These are phyloP conservation scores for Procambarus virginalis DNA, from an alignment of 1,140 invertebrate genomes.

Conservation along the genomic window DNA sequence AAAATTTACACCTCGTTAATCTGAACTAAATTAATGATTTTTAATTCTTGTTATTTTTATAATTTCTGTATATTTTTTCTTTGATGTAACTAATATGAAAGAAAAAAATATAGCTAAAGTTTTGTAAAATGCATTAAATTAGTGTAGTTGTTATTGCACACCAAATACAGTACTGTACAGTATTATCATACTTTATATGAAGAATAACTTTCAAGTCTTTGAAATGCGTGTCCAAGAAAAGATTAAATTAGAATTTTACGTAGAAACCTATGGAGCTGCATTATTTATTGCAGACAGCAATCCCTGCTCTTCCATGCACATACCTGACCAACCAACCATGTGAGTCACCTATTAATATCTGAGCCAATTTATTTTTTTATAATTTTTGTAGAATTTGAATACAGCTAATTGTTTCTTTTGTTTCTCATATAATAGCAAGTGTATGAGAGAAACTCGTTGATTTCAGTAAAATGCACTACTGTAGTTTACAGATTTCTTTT, in stretches of 20 bases:
- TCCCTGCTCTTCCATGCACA: conserved; percentile 17
- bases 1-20: not conserved
- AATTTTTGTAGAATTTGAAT: conserved; percentile 17
- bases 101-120: no score
- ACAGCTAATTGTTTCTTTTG: not conserved
- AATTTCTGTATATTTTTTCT: not conserved
- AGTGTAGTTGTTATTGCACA: no score
- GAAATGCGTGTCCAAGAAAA: no score
- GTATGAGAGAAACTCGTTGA: conserved; percentile 12
- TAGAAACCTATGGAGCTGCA: not conserved
- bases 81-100: no score
- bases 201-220: no score
- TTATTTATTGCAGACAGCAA: not conserved
- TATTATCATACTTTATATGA: no score
- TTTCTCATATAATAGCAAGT: conserved; percentile 9
- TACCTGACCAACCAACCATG: conserved; percentile 3
- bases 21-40: not conserved
- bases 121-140: no score
- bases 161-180: no score
- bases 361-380: conserved; percentile 55
- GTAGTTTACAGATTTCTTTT: conserved; percentile 29
- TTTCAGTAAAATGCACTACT: conserved; percentile 28
- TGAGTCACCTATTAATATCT: conserved; percentile 14
- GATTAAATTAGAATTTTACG: not conserved
- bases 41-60: not conserved